Evolutionary conservation across 2,888 invertebrate genomes (phyloP).

Genomic region (Drosophila maculinotata): DNA sequence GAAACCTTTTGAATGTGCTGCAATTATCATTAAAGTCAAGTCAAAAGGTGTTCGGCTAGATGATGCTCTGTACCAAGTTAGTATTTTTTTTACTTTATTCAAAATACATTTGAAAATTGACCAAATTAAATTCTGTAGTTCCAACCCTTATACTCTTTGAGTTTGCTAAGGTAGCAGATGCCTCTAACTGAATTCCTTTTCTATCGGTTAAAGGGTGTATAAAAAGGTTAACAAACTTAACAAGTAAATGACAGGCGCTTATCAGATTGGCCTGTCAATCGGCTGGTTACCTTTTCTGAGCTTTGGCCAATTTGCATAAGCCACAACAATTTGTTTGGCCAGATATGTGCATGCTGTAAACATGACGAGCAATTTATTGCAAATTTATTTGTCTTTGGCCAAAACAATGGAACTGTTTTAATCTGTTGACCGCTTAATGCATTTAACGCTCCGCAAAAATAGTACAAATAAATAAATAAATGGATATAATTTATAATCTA

Average conservation of each 20-base stretch:
- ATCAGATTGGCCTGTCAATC: slow-evolving; percentile 49
- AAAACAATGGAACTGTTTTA: slow-evolving; percentile 32
- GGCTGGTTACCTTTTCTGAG: slow-evolving; percentile 25
- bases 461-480: slow-evolving; percentile 39
- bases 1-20: slow-evolving; percentile 4
- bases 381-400: slow-evolving; percentile 11
- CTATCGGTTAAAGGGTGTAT: neutral
- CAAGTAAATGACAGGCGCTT: slow-evolving; percentile 4
- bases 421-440: slow-evolving; percentile 31
- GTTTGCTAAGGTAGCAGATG: neutral
- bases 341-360: slow-evolving; percentile 30
- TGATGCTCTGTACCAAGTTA: neutral
- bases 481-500: slow-evolving; percentile 30
- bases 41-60: neutral
- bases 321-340: slow-evolving; percentile 32
- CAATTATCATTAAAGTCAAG: neutral
- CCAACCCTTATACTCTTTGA: neutral
- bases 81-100: neutral
- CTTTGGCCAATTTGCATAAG: slow-evolving; percentile 47
- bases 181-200: neutral
- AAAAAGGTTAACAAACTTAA: slow-evolving; percentile 15
- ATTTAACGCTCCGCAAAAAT: slow-evolving; percentile 24
- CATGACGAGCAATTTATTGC: slow-evolving; percentile 35
- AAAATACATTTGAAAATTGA: too few relatives aligned
- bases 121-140: neutral